Evolutionary conservation across 2,113 vertebrate species (phyloP).

Genomic region (Eublepharis macularius): DNA sequence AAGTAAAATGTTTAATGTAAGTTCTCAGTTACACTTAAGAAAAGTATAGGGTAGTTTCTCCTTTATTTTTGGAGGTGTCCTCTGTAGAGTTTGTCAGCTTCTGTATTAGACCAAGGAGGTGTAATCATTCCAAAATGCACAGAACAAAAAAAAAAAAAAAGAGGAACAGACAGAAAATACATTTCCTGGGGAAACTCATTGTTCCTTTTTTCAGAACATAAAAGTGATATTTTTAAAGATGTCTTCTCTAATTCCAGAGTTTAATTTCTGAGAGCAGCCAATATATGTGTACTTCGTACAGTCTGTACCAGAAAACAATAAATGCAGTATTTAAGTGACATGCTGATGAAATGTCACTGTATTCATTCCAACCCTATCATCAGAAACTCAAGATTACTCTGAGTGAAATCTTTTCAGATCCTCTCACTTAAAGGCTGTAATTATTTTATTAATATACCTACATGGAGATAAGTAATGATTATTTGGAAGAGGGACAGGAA

Average conservation of each 20-base stretch:
- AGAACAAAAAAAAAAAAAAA: background rate
- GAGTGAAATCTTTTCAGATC: constrained; percentile 53
- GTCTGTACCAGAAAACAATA: constrained; percentile 10
- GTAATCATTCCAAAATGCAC: background rate
- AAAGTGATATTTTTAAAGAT: constrained; percentile 23
- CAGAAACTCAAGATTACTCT: constrained; percentile 46
- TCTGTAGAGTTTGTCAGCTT: background rate
- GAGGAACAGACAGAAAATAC: fast-evolving
- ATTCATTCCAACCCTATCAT: constrained; percentile 57
- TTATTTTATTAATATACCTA: constrained; percentile 70
- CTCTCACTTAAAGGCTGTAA: constrained; percentile 55
- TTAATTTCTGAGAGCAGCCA: constrained; percentile 1
- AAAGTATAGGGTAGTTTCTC: background rate
- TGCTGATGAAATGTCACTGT: constrained; percentile 40
- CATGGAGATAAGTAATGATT: constrained; percentile 62
- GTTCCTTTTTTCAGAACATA: constrained; percentile 3
- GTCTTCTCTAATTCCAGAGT: constrained; percentile 18
- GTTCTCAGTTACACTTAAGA: background rate
- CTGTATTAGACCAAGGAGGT: background rate
- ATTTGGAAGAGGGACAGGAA: constrained; percentile 51
- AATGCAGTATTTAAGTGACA: constrained; percentile 44
- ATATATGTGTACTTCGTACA: background rate
- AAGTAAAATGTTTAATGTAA: too few species aligned
- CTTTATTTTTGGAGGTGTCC: background rate
- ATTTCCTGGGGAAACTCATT: background rate